Conservation (phyloP, 2,888 invertebrate species). For the Pachydiplax longipennis region DNA sequence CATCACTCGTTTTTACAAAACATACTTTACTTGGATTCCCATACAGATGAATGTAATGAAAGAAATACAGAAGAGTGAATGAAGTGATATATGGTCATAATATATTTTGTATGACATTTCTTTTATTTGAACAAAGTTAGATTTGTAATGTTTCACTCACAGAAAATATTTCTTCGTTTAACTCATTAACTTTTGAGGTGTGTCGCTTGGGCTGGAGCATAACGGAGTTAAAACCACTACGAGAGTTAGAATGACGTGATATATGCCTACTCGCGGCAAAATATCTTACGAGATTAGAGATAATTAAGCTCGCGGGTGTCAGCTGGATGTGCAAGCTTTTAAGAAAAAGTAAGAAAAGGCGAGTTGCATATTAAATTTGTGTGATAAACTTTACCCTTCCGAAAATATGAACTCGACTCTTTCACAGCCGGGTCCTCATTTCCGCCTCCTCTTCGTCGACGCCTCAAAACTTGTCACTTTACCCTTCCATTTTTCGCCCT, state of each 20-base stretch:
- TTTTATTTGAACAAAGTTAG: too few species aligned
- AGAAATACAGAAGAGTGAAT: too few species aligned
- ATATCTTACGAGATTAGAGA: neutral
- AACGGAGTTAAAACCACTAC: neutral
- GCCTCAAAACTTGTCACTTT: slow-evolving; percentile 43
- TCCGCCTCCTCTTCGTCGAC: neutral
- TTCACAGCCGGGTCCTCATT: neutral
- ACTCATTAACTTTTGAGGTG: too few species aligned
- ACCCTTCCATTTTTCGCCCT: slow-evolving; percentile 41
- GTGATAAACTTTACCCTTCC: slow-evolving; percentile 34
- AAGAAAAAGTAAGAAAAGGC: neutral
- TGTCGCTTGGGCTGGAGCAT: too few species aligned
- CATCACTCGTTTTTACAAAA: too few species aligned
- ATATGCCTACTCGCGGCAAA: neutral
- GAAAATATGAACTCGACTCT: slow-evolving; percentile 40
- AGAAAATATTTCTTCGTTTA: too few species aligned
- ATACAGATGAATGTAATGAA: too few species aligned
- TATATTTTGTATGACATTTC: too few species aligned
- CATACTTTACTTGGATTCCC: too few species aligned
- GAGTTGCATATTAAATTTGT: slow-evolving; percentile 42
- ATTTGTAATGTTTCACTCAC: too few species aligned
- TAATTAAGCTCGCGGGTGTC: slow-evolving; percentile 13
- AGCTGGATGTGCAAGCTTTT: neutral
- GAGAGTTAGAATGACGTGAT: slow-evolving; percentile 13
- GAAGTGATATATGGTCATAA: too few species aligned